phyloP scores from a whole-genome alignment of 2,113 vertebrate genomes.

The Gorilla gorilla region DNA sequence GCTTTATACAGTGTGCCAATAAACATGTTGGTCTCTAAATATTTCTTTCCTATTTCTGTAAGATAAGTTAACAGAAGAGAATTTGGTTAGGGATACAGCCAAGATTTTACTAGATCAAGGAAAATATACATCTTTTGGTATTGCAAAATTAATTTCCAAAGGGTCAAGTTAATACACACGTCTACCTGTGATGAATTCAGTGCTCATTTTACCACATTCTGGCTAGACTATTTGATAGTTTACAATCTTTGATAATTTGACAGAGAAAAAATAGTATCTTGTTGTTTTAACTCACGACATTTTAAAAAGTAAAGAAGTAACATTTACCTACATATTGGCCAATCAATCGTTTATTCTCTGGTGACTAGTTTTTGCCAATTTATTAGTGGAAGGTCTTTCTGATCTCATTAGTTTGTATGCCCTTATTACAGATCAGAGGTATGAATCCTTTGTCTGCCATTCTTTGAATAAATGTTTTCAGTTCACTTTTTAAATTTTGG shows the following conservation, averaged over 20 bases:
- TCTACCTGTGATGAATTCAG: not conserved
- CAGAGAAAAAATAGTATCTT: not conserved
- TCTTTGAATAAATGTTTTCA: not conserved
- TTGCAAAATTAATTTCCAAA: conserved; percentile 10
- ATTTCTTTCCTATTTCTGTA: not conserved
- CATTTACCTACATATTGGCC: not conserved
- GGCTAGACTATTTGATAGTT: not conserved
- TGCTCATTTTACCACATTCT: not conserved
- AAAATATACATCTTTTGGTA: not conserved
- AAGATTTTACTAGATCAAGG: not conserved
- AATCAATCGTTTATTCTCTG: not conserved
- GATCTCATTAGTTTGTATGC: not conserved
- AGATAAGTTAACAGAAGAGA: not conserved
- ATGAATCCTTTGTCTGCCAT: not conserved
- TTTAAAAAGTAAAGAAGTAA: not conserved
- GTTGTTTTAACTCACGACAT: not conserved
- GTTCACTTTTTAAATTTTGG: not conserved
- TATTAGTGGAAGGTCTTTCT: not conserved
- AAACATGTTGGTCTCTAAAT: not conserved
- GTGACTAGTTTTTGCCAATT: not conserved
- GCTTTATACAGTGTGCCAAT: not conserved
- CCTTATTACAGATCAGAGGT: not conserved
- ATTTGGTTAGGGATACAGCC: not conserved
- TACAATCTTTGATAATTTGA: conserved; percentile 7
- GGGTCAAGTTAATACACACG: not conserved